Evolutionary conservation across 2,797 vertebrate genomes (phyloP).

Genomic region (Anabas testudineus): DNA sequence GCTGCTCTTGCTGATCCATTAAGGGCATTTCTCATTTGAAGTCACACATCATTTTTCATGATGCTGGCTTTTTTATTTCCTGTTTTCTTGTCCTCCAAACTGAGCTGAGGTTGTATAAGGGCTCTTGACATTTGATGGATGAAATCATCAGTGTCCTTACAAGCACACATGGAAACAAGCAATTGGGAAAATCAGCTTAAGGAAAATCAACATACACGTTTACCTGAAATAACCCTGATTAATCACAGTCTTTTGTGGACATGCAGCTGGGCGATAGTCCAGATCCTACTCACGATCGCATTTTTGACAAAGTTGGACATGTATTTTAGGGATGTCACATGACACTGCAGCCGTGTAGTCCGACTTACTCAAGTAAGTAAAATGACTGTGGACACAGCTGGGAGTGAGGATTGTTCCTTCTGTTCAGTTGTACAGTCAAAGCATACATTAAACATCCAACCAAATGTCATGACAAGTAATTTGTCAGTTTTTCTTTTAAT

Average conservation of each 20-base stretch:
- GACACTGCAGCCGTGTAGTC: neutral
- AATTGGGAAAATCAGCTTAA: neutral
- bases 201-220: neutral
- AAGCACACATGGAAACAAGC: neutral
- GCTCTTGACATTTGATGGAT: slow-evolving; percentile 36
- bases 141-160: slow-evolving; percentile 22
- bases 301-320: neutral
- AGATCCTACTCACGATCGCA: neutral
- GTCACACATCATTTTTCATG: slow-evolving; percentile 34
- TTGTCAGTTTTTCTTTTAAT: too few relatives aligned
- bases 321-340: neutral
- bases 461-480: too few relatives aligned
- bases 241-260: neutral
- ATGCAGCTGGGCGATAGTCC: neutral
- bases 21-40: slow-evolving; percentile 24
- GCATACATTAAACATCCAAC: too few relatives aligned
- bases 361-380: too few relatives aligned
- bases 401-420: neutral
- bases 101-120: slow-evolving; percentile 6
- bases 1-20: slow-evolving; percentile 36
- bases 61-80: neutral
- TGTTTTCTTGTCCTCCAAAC: slow-evolving; percentile 29
- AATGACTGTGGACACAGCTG: slow-evolving; percentile 27
- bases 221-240: too few relatives aligned
- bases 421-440: neutral